Conservation (phyloP, 2,113 vertebrate species). For the Siphamia tubifer region DNA sequence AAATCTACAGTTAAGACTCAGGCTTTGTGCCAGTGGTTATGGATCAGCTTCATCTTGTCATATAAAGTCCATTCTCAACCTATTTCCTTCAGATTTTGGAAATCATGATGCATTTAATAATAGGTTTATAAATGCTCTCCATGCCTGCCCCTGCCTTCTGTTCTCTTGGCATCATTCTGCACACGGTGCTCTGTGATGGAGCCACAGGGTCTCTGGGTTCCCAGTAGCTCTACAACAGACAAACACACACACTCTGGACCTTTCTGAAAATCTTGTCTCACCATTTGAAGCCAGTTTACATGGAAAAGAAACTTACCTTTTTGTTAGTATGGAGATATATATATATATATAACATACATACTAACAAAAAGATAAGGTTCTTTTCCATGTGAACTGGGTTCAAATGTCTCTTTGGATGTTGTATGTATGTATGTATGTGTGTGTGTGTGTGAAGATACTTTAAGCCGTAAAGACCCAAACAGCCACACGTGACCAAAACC, state of each 20-base stretch:
- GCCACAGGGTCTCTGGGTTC: neutral
- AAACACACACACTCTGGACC: neutral
- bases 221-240: neutral
- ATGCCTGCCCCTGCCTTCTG: conserved; percentile 1
- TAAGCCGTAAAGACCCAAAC: no score
- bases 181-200: neutral
- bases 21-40: conserved; percentile 3
- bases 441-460: no score
- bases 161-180: conserved; percentile 1
- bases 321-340: no score
- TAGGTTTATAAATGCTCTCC: neutral
- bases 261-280: neutral
- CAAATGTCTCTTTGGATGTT: no score
- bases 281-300: no score
- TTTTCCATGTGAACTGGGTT: no score
- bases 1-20: conserved; percentile 1
- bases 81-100: neutral
- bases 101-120: conserved; percentile 2
- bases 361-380: no score
- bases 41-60: conserved; percentile 3
- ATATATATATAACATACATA: no score
- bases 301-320: no score
- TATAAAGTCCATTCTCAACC: neutral
- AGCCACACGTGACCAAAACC: no score
- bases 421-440: no score